Base-by-base conservation (phyloP, 1,140 invertebrate species). In the Oncopeltus fasciatus region DNA sequence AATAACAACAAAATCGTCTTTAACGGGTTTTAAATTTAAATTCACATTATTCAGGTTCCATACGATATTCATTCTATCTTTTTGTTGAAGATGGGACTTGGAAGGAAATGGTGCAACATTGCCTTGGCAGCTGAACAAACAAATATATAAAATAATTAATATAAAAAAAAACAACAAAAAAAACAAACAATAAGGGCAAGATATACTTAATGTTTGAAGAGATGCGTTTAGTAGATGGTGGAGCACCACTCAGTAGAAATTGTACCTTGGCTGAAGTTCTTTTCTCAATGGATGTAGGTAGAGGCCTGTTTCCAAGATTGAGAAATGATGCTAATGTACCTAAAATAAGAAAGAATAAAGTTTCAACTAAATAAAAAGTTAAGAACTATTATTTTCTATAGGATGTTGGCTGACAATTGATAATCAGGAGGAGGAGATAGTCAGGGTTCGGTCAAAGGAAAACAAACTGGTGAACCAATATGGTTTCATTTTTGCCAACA, bases 311-410 rank as follows among this genome's bases (percentile, higher is more conserved):
- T 57, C 33, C 33, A 14, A 57, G 5, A 3, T 18, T 12, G n/a
- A 57, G 33, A 57, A 33, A 57, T 57, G 56, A 57, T n/a, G 56
- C 56, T 24, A 57, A 16, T 33, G 56, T 57, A 16, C 56, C 56
- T 57, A n/a, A 26, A 33, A 57, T 5, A 57, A 31, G 26, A 24
- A 9, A 53, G 12, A 11, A 47, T 4, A 11, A 9, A 47, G 18
- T 11, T 11, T 1, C 26, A 14, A 24, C 49, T 27, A 26, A 14
- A 26, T 24, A 27, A 2, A 4, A 53, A 53, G 3, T 26, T 14
- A 53, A 8, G 1, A n/a, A 46, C 21, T 46, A n/a, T n/a, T n/a
- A n/a, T n/a, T n/a, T n/a, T n/a, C n/a, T n/a, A n/a, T n/a, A n/a
- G n/a, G n/a, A n/a, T n/a, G n/a, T n/a, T n/a, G n/a, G n/a, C n/a